Base-by-base conservation (phyloP, 2,888 invertebrate species). In the Scrobipalpa costella region DNA sequence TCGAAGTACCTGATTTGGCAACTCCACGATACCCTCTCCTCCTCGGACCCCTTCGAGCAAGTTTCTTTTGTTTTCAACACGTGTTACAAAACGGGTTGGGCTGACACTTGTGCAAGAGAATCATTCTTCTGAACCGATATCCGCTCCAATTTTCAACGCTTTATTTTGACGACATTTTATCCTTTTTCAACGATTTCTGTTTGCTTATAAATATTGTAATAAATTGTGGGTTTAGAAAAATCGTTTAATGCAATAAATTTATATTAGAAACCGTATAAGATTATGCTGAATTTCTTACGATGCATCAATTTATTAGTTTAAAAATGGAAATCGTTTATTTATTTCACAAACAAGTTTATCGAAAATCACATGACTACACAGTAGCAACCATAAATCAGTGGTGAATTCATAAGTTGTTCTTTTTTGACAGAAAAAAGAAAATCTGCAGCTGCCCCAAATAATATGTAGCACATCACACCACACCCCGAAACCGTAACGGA, bases 1-100 rank as follows among this genome's bases (percentile, higher is more conserved):
- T 13, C 38, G 11, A 7, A 44, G n/a, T 21, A 6, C 21, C 13
- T 21, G 11, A 52, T 15, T 2, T 55, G 55, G 55, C 55, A 55
- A 55, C 55, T 34, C 55, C 19, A 19, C 17, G 3, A 8, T 34
- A n/a, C 33, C 55, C n/a, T 19, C 13, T 13, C 55, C 34, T 49
- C 27, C 7, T 21, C 9, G 17, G 7, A 15, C 13, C 34, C 55
- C 55, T 17, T 27, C 81, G 80, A 78, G 72, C 78, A 83, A 84
- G 83, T 85, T 89, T 86, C 88, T 90, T 90, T 90, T 90, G 89
- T 90, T 88, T 85, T 84, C 80, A 80, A 86, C 90, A 91, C 88
- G 90, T 90, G 90, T 89, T 85, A 83, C 87, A 77, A 83, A 90
- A 90, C 89, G 90, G 90, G 88, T 91, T 90, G 85, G 74, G 79